phyloP scores from a whole-genome alignment of 2,888 invertebrate species.

The Morpho achilles region DNA sequence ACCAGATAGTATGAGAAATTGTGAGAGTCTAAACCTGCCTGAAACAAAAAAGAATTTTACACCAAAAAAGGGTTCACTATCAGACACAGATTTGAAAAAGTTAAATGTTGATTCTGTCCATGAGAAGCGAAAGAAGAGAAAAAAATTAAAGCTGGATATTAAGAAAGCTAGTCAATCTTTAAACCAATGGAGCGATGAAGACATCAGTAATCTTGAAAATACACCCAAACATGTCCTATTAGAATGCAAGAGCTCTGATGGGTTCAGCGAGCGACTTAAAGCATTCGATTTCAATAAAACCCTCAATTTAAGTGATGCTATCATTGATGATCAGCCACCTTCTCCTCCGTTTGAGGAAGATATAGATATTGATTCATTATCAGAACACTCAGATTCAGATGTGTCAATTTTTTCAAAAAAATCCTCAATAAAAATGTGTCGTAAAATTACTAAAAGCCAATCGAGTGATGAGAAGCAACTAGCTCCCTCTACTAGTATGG shows the following conservation, averaged over 20 bases:
- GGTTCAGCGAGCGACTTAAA: slow-evolving; percentile 49
- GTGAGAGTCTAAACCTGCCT: slow-evolving; percentile 43
- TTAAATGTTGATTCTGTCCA: slow-evolving; percentile 33
- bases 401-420: slow-evolving; percentile 38
- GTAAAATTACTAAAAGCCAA: slow-evolving; percentile 44
- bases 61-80: slow-evolving; percentile 53
- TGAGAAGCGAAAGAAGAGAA: slow-evolving; percentile 41
- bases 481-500: slow-evolving; percentile 48
- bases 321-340: slow-evolving; percentile 39
- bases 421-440: slow-evolving; percentile 54
- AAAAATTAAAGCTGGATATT: slow-evolving; percentile 58
- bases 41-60: slow-evolving; percentile 47
- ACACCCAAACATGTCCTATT: slow-evolving; percentile 63
- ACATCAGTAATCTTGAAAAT: slow-evolving; percentile 48
- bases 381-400: slow-evolving; percentile 55
- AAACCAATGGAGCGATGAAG: slow-evolving; percentile 35
- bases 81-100: slow-evolving; percentile 58
- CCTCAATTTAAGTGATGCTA: slow-evolving; percentile 53
- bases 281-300: slow-evolving; percentile 59
- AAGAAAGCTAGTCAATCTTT: slow-evolving; percentile 55
- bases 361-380: slow-evolving; percentile 52
- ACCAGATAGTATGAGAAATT: slow-evolving; percentile 54
- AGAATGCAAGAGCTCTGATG: slow-evolving; percentile 51
- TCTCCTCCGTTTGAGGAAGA: slow-evolving; percentile 45
- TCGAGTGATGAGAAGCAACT: slow-evolving; percentile 33